Percentiles rank a stretch among this genome's conserved stretches.
These are phyloP conservation scores for Gallinago paraguaiae DNA, from an alignment of 2,113 vertebrate species.

Conservation along the genomic window DNA sequence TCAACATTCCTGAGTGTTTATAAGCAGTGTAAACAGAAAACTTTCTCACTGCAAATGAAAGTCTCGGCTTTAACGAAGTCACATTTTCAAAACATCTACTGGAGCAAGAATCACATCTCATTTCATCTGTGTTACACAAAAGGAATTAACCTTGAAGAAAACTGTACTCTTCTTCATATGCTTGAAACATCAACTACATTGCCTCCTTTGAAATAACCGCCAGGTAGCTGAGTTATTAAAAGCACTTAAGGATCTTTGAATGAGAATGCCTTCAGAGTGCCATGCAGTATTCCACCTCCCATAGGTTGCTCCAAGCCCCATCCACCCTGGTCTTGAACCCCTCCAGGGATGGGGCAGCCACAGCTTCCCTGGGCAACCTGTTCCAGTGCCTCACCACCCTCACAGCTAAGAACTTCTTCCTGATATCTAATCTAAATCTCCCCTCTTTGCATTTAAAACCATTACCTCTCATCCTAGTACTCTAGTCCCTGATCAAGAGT, in stretches of 20 bases:
- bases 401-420: neutral
- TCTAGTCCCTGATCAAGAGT: too few relatives aligned
- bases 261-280: neutral
- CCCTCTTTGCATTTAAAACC: too few relatives aligned
- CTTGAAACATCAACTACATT: neutral
- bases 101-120: neutral
- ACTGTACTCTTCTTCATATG: neutral
- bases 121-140: neutral
- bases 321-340: neutral
- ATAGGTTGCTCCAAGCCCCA: neutral
- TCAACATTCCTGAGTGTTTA: neutral
- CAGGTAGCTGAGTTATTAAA: neutral
- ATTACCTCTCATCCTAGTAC: too few relatives aligned
- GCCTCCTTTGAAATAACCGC: neutral
- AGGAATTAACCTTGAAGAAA: slow-evolving; percentile 12
- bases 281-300: neutral
- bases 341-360: neutral
- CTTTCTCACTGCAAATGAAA: neutral
- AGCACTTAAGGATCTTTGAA: neutral
- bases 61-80: neutral
- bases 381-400: neutral
- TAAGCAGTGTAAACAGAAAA: neutral
- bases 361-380: neutral
- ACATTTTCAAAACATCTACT: neutral
- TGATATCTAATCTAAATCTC: too few relatives aligned